Evolutionary conservation across 2,888 invertebrate genomes (phyloP), one percentile per base, ranked within the genome.

Genomic region (Heliconius aoede): DNA sequence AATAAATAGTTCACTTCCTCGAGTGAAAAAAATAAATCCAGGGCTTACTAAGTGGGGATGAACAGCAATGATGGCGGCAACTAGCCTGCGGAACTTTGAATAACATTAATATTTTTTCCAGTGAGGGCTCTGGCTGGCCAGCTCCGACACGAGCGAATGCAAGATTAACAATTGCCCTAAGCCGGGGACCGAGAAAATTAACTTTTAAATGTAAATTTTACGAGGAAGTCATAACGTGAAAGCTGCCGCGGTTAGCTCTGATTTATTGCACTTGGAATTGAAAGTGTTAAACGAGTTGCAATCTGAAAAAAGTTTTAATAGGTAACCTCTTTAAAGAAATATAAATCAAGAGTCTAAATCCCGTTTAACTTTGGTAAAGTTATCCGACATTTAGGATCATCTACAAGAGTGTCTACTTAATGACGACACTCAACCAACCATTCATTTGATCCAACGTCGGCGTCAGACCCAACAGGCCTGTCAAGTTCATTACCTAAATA

Each of bases 291-390:
- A 93, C 90, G 89, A 92, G 93, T 93, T 91, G 92, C 92, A 93
- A 93, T 93, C 93, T 91, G 89, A 92, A 93, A 94, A 93, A 94
- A 94, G 90, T 94, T 94, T 94, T 94, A 94, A 94, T 94, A 93
- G 93, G 90, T 88, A n/a, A 91, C 90, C 91, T 92, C 91, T 90
- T 93, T 93, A 94, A 92, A 92, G 92, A 91, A 90, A 90, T 91
- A 91, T 94, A 93, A 94, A 94, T 94, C 92, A 93, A 88, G 89
- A 88, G 87, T 88, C 87, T 88, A 87, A 88, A 89, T 85, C 86
- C 83, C 87, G 88, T 88, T 90, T 86, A 90, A 91, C 89, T 92
- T 87, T 76, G 84, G 84, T 86, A 87, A 92, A 91, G 87, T 92
- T 89, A 88, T 87, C 87, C 88, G 89, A 87, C 88, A 87, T 91